Percentiles rank a stretch among this genome's conserved stretches.
These are phyloP conservation scores for Sminthurides aquaticus DNA, from an alignment of 2,888 invertebrate species.

Conservation along the genomic window DNA sequence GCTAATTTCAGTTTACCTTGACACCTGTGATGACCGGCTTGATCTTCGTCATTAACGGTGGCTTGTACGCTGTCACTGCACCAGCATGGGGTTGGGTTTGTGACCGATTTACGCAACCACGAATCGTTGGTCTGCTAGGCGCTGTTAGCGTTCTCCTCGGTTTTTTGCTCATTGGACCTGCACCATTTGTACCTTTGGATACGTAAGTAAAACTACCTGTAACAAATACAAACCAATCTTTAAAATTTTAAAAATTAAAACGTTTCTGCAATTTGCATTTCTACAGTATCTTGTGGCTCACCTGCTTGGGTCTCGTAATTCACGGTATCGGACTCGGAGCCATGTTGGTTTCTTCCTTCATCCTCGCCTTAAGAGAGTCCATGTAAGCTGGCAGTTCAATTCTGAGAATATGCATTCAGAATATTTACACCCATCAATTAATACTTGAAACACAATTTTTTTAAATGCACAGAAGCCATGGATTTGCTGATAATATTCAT, in stretches of 20 bases:
- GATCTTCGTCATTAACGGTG: constrained; percentile 78
- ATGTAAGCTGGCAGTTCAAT: constrained; percentile 56
- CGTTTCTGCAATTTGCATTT: no score
- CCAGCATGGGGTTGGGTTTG: constrained; percentile 75
- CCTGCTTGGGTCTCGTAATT: constrained; percentile 62
- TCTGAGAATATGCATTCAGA: neutral
- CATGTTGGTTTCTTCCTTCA: constrained; percentile 76
- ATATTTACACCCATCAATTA: neutral
- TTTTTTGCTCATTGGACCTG: constrained; percentile 71
- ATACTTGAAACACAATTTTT: neutral
- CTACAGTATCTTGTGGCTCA: constrained; percentile 59
- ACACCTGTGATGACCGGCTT: constrained; percentile 64
- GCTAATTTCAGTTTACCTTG: constrained; percentile 56
- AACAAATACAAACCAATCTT: no score
- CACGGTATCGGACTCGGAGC: constrained; percentile 79
- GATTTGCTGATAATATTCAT: constrained; percentile 74
- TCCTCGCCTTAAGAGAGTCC: constrained; percentile 70
- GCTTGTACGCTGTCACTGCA: constrained; percentile 68
- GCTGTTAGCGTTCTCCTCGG: constrained; percentile 60
- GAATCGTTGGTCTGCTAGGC: constrained; percentile 61
- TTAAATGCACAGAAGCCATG: constrained; percentile 54
- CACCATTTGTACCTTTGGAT: constrained; percentile 61
- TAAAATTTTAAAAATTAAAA: no score
- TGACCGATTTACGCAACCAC: constrained; percentile 62
- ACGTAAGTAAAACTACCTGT: constrained; percentile 50